phyloP scores from a whole-genome alignment of 2,888 invertebrate genomes.

The Mesorhabditis sp. region DNA sequence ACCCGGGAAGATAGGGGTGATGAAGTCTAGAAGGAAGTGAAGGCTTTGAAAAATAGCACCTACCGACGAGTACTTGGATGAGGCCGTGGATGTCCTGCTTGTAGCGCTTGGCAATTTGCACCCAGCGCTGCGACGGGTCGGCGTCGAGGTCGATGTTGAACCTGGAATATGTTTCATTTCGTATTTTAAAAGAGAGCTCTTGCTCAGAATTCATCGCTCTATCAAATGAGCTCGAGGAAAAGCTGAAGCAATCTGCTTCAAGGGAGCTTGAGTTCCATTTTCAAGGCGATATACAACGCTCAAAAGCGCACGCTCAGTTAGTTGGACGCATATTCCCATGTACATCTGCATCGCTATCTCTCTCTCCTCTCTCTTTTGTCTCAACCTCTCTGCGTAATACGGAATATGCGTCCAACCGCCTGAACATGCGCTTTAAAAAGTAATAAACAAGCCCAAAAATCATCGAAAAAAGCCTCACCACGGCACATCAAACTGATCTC shows the following conservation, averaged over 20 bases:
- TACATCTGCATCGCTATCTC: too few species aligned
- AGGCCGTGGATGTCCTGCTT: conserved; percentile 40
- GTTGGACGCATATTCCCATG: too few species aligned
- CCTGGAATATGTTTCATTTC: conserved; percentile 19
- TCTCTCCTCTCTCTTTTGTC: too few species aligned
- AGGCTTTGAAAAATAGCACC: conserved; percentile 5
- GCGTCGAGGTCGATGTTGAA: conserved; percentile 50
- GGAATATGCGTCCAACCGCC: too few species aligned
- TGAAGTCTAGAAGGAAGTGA: conserved; percentile 24
- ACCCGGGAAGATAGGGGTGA: conserved; percentile 42
- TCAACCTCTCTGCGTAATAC: too few species aligned
- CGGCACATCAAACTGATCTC: conserved; percentile 32
- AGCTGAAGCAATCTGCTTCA: neutral
- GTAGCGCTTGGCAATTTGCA: conserved; percentile 43
- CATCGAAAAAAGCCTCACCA: conserved; percentile 22
- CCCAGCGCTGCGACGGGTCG: conserved; percentile 41
- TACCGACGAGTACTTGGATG: conserved; percentile 28
- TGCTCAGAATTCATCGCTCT: neutral
- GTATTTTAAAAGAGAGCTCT: too few species aligned
- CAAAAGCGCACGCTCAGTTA: too few species aligned
- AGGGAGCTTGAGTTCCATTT: neutral
- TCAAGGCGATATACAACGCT: too few species aligned
- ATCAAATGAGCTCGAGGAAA: neutral
- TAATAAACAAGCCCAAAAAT: too few species aligned
- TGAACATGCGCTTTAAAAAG: too few species aligned